Evolutionary conservation across 2,797 vertebrate species (phyloP), one percentile per base, ranked within the genome.

Genomic region (Euthynnus affinis): DNA sequence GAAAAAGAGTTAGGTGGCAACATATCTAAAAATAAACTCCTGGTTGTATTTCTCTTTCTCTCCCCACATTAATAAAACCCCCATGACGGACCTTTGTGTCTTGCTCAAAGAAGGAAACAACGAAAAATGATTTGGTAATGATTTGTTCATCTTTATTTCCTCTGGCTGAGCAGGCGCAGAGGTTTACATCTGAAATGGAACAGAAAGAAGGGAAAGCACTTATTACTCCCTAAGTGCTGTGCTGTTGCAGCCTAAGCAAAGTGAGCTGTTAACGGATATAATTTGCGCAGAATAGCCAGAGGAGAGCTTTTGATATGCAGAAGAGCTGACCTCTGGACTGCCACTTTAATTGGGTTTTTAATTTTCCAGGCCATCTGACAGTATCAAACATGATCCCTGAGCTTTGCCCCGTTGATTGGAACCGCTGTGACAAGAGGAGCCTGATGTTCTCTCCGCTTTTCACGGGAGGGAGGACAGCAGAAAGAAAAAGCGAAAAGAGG

Each of bases 341-440:
- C 97, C 97, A 96, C 97, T 98, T 98, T 99, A 99, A 99, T 99
- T 99, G 97, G 97, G 96, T 97, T 99, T 99, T 99, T 98, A 98
- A 99, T 99, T 99, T 99, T 99, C 97, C 97, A 97, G 97, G 96
- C 97, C 97, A 98, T 98, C 97, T 99, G 97, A 99, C 97, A 97
- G 98, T 98, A 98, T 99, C 98, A 99, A 98, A 97, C 97, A 98
- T 97, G 97, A 98, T 97, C 97, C 97, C 95, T 94, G 95, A 96
- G 96, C 96, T 97, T 96, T 96, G 96, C 96, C 96, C 96, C 95
- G 90, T 95, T 96, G 96, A 97, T 96, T 97, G 96, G 95, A 96
- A 94, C 93, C 95, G 94, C 95, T 94, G 94, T 95, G 96, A 96
- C 96, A 97, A 96, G 96, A 96, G 86, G 85, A 91, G 87, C 66